Percentiles rank a stretch among this genome's conserved stretches.
phyloP scores from a whole-genome alignment of 2,797 vertebrate genomes.

The Labroides dimidiatus region DNA sequence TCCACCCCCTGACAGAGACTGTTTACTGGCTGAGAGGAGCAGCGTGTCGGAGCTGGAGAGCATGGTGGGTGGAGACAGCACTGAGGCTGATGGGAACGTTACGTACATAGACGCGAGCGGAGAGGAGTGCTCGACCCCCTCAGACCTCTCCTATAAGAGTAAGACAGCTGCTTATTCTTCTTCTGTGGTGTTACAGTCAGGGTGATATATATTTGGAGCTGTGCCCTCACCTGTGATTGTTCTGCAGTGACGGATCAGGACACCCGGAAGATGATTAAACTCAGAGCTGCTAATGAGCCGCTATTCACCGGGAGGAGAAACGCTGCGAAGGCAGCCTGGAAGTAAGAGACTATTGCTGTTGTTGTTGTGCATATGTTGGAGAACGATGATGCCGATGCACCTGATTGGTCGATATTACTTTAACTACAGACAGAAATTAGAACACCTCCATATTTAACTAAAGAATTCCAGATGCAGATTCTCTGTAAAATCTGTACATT shows the following conservation, averaged over 20 bases:
- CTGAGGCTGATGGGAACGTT: conserved; percentile 54
- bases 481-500: too few relatives aligned
- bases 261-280: conserved; percentile 76
- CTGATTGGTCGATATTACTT: too few relatives aligned
- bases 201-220: too few relatives aligned
- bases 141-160: conserved; percentile 77
- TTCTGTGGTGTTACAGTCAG: too few relatives aligned
- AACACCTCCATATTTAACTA: too few relatives aligned
- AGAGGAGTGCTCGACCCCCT: conserved; percentile 74
- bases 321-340: conserved; percentile 80
- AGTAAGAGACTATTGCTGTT: conserved; percentile 52
- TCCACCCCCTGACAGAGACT: conserved; percentile 66
- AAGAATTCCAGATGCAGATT: too few relatives aligned
- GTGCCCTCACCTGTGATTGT: too few relatives aligned
- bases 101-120: conserved; percentile 80
- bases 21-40: conserved; percentile 56
- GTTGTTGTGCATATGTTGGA: too few relatives aligned
- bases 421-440: too few relatives aligned
- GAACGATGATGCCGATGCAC: too few relatives aligned
- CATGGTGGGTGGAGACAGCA: conserved; percentile 55
- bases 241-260: conserved; percentile 78
- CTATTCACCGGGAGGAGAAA: conserved; percentile 80
- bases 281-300: conserved; percentile 73
- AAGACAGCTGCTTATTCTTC: background rate
- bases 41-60: conserved; percentile 70